phyloP scores from a whole-genome alignment of 2,113 vertebrate species.

The Sorex fumeus region DNA sequence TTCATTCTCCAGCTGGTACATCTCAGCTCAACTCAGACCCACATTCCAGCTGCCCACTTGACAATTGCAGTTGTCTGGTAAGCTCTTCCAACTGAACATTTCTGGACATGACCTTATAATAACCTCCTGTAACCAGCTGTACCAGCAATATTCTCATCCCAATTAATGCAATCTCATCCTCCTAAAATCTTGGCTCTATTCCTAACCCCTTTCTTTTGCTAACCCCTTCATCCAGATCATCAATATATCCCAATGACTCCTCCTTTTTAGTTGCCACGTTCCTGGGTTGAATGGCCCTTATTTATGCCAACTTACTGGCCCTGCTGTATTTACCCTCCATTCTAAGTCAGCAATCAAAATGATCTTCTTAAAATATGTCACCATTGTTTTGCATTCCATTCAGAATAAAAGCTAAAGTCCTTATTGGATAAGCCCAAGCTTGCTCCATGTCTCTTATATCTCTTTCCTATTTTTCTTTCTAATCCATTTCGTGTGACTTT shows the following conservation, averaged over 20 bases:
- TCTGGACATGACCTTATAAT: background rate
- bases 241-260: background rate
- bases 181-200: background rate
- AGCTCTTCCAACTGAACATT: background rate
- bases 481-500: fast-evolving
- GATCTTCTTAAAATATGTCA: background rate
- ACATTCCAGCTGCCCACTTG: background rate
- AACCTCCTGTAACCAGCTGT: background rate
- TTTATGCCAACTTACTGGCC: background rate
- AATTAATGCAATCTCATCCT: background rate
- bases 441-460: background rate
- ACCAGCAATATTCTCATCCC: background rate
- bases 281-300: background rate
- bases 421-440: background rate
- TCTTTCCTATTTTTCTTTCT: background rate
- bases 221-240: background rate
- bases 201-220: background rate
- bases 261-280: too few species aligned
- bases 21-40: background rate
- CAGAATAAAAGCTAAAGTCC: background rate
- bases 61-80: background rate
- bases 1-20: background rate
- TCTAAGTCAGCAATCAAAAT: background rate
- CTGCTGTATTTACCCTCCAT: background rate
- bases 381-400: conserved; percentile 9